Base-by-base conservation (phyloP, 2,797 vertebrate species). In the Halcyon badia region DNA sequence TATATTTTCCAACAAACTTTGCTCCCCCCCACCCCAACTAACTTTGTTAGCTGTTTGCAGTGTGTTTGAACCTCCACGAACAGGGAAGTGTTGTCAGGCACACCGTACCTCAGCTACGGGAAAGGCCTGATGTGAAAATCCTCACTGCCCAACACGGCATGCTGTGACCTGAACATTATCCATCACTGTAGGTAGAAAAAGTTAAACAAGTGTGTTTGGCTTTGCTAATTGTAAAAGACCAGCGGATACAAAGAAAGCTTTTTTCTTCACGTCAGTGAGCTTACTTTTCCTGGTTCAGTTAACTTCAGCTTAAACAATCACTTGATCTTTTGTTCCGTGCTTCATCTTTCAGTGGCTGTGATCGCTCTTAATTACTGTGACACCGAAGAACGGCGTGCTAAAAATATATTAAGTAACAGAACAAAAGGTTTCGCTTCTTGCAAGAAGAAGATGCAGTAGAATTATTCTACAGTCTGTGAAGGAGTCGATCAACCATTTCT, bases 271-370 rank as follows among this genome's bases (percentile, higher is more conserved):
- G 60, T 61, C 2, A 2, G n/a, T 65, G 51, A 87, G 20, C 57
- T 95, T 80, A 52, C 83, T 90, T 96, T 82, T 79, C 60, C 64
- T 95, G 86, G 66, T 89, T 95, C 4, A 2, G 62, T 80, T 96
- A 96, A 94, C 88, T 93, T 93, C 70, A 95, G 48, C 78, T 89
- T 93, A 90, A 96, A 95, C 46, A 66, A 90, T 79, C 52, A 39
- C 64, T 95, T 56, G 13, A 65, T 92, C 78, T 87, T 90, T 90
- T 94, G 82, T 81, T 91, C 89, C 1, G 0, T 25, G 37, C 81
- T 93, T 93, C 81, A 60, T 89, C 87, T 94, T 90, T 68, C 90
- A 83, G 77, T 17, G 75, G 60, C 83, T 60, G 46, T 66, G 66
- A 89, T 90, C 8, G 11, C 39, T 87, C 58, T 92, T 93, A 89